Percentiles rank a stretch among this genome's conserved stretches.
Conservation (phyloP, 2,888 invertebrate genomes). For the Scaptomyza flava region DNA sequence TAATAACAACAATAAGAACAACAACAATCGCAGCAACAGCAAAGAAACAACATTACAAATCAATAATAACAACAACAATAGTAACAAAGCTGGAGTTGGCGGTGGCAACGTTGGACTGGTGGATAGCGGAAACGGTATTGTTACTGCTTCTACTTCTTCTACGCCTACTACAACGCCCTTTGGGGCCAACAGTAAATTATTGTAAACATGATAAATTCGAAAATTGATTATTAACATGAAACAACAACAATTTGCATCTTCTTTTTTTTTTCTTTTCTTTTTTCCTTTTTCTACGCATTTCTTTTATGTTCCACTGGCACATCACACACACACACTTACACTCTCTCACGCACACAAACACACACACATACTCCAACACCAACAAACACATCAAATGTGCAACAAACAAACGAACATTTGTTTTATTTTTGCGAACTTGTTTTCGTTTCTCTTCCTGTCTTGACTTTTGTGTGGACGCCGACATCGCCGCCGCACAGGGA, state of each 20-base stretch:
- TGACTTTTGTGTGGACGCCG: conserved; percentile 12
- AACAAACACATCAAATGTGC: background rate
- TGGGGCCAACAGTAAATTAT: conserved; percentile 85
- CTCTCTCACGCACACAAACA: background rate
- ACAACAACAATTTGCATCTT: conserved; percentile 85
- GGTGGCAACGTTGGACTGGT: conserved; percentile 45
- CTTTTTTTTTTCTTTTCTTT: conserved; percentile 59
- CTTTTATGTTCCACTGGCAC: conserved; percentile 32
- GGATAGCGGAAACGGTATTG: conserved; percentile 82
- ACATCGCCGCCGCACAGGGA: conserved; percentile 9
- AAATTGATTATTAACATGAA: conserved; percentile 85
- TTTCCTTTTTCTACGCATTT: conserved; percentile 53
- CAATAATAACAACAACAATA: conserved; percentile 39
- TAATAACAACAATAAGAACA: conserved; percentile 52
- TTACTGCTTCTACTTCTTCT: conserved; percentile 81
- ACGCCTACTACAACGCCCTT: conserved; percentile 84
- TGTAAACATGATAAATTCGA: conserved; percentile 84
- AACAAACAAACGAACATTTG: conserved; percentile 31
- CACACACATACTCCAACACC: conserved; percentile 3
- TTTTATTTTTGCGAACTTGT: conserved; percentile 59
- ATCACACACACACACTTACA: conserved; percentile 3
- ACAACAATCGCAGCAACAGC: conserved; percentile 44
- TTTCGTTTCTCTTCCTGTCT: conserved; percentile 24
- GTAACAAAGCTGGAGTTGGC: conserved; percentile 38
- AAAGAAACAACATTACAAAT: conserved; percentile 30